Conservation (phyloP, 2,113 vertebrate genomes). For the Oenanthe oenanthe region DNA sequence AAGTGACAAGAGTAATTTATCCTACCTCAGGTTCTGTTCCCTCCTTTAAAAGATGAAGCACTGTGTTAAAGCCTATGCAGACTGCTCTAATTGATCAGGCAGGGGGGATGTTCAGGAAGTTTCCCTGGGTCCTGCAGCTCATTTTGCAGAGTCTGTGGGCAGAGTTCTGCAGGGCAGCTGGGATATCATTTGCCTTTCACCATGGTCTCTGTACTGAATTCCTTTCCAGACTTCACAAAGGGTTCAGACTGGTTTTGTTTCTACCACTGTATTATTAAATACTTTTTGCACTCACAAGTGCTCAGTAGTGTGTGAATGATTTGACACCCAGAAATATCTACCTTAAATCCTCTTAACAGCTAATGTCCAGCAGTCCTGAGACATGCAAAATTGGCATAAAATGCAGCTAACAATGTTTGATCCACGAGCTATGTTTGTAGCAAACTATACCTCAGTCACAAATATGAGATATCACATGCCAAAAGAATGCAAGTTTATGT, state of each 20-base stretch:
- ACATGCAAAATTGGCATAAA: background rate
- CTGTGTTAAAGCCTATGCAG: background rate
- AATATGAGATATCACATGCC: background rate
- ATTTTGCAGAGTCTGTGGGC: background rate
- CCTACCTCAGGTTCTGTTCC: background rate
- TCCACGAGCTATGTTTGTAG: background rate
- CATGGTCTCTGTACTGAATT: background rate
- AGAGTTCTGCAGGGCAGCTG: background rate
- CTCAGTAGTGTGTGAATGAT: background rate
- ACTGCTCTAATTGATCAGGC: background rate
- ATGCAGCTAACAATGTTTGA: background rate
- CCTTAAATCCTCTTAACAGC: background rate
- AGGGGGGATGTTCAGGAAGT: background rate
- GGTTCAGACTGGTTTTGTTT: background rate
- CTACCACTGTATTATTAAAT: background rate
- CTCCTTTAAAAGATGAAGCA: background rate
- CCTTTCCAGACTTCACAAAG: background rate
- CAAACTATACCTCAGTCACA: background rate
- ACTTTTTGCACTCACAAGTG: background rate
- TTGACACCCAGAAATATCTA: background rate
- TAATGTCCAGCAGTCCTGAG: background rate
- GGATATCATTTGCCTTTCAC: background rate
- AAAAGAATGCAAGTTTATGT: background rate
- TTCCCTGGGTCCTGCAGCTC: background rate
- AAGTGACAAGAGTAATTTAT: conserved; percentile 64